A percentile compares a stretch with the other conserved stretches of the same genome.
These are phyloP conservation scores for Mythimna albipuncta DNA, from an alignment of 2,888 invertebrate genomes.

Conservation along the genomic window DNA sequence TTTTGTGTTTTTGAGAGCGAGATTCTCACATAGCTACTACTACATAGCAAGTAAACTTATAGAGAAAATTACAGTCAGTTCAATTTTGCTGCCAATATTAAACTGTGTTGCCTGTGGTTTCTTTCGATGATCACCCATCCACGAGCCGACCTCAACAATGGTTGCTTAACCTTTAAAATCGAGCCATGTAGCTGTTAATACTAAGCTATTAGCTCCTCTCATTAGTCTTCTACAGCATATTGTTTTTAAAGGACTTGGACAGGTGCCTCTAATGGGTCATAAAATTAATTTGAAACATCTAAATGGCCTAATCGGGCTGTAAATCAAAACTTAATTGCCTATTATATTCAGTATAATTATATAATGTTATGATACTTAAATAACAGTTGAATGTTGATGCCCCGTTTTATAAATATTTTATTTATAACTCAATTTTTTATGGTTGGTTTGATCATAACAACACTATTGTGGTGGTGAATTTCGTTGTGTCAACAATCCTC, in stretches of 20 bases:
- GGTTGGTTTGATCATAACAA: background rate
- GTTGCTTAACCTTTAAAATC: background rate
- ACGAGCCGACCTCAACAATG: background rate
- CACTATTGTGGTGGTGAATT: background rate
- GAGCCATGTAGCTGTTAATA: background rate
- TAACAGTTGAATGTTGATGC: conserved; percentile 2
- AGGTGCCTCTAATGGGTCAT: conserved; percentile 31
- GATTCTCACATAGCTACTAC: background rate
- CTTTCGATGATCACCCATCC: background rate
- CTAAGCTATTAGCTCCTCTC: background rate
- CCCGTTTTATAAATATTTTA: conserved; percentile 20
- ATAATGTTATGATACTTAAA: conserved; percentile 32
- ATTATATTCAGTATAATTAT: conserved; percentile 24
- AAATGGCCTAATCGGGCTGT: conserved; percentile 8
- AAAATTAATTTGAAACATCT: conserved; percentile 28
- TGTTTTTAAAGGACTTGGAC: conserved; percentile 5
- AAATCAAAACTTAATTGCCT: conserved; percentile 48
- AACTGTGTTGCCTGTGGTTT: no score
- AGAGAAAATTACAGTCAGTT: no score
- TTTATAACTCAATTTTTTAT: background rate
- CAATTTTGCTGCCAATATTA: no score
- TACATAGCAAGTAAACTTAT: background rate
- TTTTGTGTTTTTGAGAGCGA: background rate
- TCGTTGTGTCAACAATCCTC: background rate
- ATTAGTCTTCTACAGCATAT: background rate